Evolutionary conservation across 2,113 vertebrate genomes (phyloP), one percentile per base, ranked within the genome.

Genomic region (Brienomyrus longianalis): DNA sequence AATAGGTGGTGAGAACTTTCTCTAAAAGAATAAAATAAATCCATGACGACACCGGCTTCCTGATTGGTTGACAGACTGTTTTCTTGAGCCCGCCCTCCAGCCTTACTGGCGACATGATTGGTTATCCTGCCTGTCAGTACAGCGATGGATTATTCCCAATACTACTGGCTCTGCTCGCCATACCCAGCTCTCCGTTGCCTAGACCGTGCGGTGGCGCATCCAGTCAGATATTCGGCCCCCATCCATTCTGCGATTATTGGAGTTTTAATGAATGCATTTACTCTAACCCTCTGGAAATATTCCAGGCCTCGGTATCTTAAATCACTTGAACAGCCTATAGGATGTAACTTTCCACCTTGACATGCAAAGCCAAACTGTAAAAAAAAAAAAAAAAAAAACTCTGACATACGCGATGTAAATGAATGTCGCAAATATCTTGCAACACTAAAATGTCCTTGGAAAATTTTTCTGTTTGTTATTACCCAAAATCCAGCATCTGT

Each of bases 1-100:
- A 88, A 88, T 62, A 43, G 87, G 54, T 59, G 62, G 87, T 88
- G 39, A 54, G 85, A 88, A 88, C 87, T 88, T 88, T 88, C 31
- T 62, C 87, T 66, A 45, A 86, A 88, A 88, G 56, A 88, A 88
- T 88, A 88, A 88, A 88, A 88, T 88, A 48, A 88, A 88, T 54
- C 87, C 87, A 88, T 88, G 87, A 88, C 87, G 87, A 88, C 87
- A 88, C 87, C 35, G 19, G 56, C 87, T 23, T 19, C 27, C 54
- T 88, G 54, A 88, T 88, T 88, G 87, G 87, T 45, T 23, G n/a
- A 3, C 4, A 23, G 54, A 39, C 15, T 23, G 56, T 87, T 88
- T 56, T 86, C 3, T 62, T 8, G 56, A n/a, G 3, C 35, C 87
- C 87, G 31, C 87, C 87, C 56, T n/a, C 10, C 17, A 45, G 6